Evolutionary conservation across 2,113 vertebrate genomes (phyloP), one percentile per base, ranked within the genome.

Genomic region (Antennarius striatus): DNA sequence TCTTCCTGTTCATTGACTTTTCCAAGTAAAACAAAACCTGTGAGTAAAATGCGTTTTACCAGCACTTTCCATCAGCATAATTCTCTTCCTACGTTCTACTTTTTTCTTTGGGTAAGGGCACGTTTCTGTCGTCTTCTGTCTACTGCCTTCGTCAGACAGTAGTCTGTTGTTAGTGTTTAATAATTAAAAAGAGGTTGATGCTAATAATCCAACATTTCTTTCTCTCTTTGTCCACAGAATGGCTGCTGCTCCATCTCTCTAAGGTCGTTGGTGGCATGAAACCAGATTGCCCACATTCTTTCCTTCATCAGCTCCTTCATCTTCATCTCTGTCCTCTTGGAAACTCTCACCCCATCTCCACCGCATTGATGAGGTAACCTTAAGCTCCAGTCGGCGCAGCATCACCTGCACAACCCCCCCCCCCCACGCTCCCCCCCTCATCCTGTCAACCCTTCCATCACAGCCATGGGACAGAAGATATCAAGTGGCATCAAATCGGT

Each of bases 391-490:
- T 67, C 81, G 81, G 45, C 36, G 80, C 79, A 80, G 82, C 77
- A 77, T 67, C 75, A 77, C 60, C 74, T 79, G 72, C 82, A 83
- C 69, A n/a, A 30, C 57, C 71, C n/a, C 56, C 49, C 40, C 45
- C 62, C 63, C 30, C 55, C 40, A 43, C 22, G 50, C 32, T 46
- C 39, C 15, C 11, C 68, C 57, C 68, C 36, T 75, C 66, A 59
- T 59, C 55, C 64, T 45, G 59, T 68, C 61, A 67, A 58, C 63
- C 59, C 52, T 46, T 78, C 45, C 82, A 79, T 82, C 82, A 62
- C 73, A 93, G 90, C 86, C 88, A 99, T 99, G 97, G 97, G 97
- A 81, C 97, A 99, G 91, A 99, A 99, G 91, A 96, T 99, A 86
- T 98, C 97, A 15, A 95, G 96, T 67, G 94, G 96, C 77, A 95